A percentile compares a stretch with the other conserved stretches of the same genome.
These are phyloP conservation scores for Archaeoteleia sp. DNA, from an alignment of 2,888 invertebrate genomes.

Conservation along the genomic window DNA sequence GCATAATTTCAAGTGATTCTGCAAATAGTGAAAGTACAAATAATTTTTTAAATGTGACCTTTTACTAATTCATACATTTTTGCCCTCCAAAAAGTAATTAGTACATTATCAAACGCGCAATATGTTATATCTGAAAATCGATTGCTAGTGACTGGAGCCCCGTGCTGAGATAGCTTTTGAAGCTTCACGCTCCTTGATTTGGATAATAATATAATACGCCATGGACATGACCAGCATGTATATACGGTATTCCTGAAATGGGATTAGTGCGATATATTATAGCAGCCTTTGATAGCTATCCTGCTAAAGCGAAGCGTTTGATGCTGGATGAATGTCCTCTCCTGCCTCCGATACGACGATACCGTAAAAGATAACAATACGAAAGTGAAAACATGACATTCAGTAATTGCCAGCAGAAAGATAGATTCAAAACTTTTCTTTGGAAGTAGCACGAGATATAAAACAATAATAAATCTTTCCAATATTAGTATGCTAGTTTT, in stretches of 20 bases:
- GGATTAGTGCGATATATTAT: conserved; percentile 58
- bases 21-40: no score
- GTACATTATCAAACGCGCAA: conserved; percentile 27
- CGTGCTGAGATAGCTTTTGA: conserved; percentile 55
- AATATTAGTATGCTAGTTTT: no score
- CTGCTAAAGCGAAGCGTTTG: conserved; percentile 54
- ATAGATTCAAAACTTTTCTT: background rate
- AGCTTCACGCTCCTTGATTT: conserved; percentile 64
- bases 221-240: conserved; percentile 58
- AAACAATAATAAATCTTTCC: no score
- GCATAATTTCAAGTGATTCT: no score
- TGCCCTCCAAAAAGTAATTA: conserved; percentile 22
- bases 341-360: conserved; percentile 11
- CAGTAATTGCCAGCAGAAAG: no score
- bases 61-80: no score
- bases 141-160: conserved; percentile 15
- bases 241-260: conserved; percentile 57
- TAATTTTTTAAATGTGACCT: no score
- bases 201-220: conserved; percentile 64
- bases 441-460: no score
- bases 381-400: conserved; percentile 18
- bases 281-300: conserved; percentile 61
- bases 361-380: background rate
- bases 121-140: conserved; percentile 25
- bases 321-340: conserved; percentile 49